A percentile compares a stretch with the other conserved stretches of the same genome.
Conservation (phyloP, 2,113 vertebrate genomes). For the Crotalus horridus region DNA sequence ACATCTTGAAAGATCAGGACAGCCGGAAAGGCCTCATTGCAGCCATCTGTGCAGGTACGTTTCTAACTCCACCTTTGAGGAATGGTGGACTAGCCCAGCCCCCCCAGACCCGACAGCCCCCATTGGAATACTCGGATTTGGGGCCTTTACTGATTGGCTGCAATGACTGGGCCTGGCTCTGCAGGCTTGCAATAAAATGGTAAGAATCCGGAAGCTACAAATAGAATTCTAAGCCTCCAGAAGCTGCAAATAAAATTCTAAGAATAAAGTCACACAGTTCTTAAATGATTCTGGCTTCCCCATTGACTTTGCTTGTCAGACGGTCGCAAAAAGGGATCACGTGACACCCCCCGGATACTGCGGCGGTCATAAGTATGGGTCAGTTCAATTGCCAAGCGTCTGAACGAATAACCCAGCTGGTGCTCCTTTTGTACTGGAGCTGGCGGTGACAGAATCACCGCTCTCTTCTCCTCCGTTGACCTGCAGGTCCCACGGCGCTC, state of each 20-base stretch:
- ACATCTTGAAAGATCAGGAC: constrained; percentile 90
- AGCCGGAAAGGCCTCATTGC: constrained; percentile 90
- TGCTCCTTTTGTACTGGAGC: background rate
- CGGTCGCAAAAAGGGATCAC: no score
- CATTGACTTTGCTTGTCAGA: no score
- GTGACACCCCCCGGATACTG: no score
- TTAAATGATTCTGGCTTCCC: no score
- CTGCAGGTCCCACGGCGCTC: constrained; percentile 91
- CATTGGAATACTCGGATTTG: background rate
- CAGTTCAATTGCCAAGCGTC: no score
- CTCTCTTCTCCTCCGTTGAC: background rate
- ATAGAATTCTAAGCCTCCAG: accelerated
- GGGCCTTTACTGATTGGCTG: background rate
- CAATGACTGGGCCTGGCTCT: background rate
- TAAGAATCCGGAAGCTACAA: background rate
- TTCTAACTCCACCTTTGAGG: no score
- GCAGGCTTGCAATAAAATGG: background rate
- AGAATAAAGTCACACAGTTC: no score
- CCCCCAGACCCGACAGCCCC: background rate
- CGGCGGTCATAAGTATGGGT: no score
- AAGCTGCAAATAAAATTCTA: no score
- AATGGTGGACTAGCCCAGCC: background rate
- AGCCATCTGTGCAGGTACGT: constrained; percentile 93
- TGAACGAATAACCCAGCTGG: background rate
- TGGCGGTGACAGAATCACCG: background rate